Percentiles rank a stretch among this genome's conserved stretches.
Conservation (phyloP, 1,140 invertebrate species). For the Luehdorfia chinensis region DNA sequence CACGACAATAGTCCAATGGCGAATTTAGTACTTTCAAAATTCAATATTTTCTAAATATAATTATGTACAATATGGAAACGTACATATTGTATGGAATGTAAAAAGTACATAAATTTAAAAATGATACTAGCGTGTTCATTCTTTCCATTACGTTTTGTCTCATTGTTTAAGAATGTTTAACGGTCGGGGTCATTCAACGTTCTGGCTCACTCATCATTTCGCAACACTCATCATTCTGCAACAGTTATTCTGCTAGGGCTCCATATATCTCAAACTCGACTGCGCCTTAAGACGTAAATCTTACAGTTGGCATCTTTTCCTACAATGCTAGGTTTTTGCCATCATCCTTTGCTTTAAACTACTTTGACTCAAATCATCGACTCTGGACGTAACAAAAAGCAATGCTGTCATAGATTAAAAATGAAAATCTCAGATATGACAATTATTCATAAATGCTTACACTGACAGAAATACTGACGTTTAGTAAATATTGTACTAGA, state of each 20-base stretch:
- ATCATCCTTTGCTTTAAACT: constrained; percentile 33
- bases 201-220: no score
- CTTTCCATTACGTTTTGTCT: background rate
- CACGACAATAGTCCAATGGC: no score
- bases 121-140: background rate
- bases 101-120: background rate
- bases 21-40: no score
- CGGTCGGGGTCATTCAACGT: background rate
- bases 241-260: constrained; percentile 9
- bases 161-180: background rate
- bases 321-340: constrained; percentile 34
- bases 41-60: background rate
- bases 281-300: constrained; percentile 6
- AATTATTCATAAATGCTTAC: no score
- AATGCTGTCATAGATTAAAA: constrained; percentile 22
- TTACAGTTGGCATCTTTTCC: constrained; percentile 1
- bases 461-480: no score
- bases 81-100: background rate
- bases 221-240: constrained; percentile 3
- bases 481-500: no score
- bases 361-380: constrained; percentile 27
- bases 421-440: no score
- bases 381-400: constrained; percentile 24
- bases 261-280: constrained; percentile 1
- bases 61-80: background rate